phyloP scores from a whole-genome alignment of 2,797 vertebrate genomes.

The Sebastes oblongus region DNA sequence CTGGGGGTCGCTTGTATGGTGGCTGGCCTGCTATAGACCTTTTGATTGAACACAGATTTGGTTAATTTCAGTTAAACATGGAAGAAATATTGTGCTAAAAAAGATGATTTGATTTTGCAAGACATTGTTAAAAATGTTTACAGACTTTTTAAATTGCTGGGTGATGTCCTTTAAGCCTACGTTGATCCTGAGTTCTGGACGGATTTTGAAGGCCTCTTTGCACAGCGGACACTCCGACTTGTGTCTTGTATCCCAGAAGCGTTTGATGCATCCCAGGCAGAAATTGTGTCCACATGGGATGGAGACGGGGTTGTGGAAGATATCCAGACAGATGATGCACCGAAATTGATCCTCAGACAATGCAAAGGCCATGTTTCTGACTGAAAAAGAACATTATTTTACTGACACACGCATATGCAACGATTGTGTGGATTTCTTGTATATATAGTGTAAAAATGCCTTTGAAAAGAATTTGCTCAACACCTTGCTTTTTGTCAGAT shows the following conservation, averaged over 20 bases:
- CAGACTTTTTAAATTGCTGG: slow-evolving; percentile 35
- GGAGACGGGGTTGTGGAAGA: slow-evolving; percentile 57
- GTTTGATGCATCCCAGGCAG: slow-evolving; percentile 59
- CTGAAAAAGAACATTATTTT: background rate
- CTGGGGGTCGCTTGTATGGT: background rate
- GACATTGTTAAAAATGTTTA: background rate
- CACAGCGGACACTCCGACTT: slow-evolving; percentile 61
- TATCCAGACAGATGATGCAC: slow-evolving; percentile 66
- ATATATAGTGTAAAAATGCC: background rate
- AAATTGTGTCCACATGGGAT: slow-evolving; percentile 71
- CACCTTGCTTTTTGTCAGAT: background rate
- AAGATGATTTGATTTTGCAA: background rate
- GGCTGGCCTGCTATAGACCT: slow-evolving; percentile 28
- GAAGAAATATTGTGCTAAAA: background rate
- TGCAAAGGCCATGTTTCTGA: slow-evolving; percentile 34
- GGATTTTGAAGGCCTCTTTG: slow-evolving; percentile 50
- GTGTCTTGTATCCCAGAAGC: slow-evolving; percentile 36
- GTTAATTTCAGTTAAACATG: background rate
- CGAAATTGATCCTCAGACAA: slow-evolving; percentile 56
- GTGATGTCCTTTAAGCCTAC: slow-evolving; percentile 44
- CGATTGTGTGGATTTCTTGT: background rate
- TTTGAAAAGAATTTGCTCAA: background rate
- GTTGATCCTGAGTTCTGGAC: slow-evolving; percentile 60
- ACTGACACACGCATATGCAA: background rate
- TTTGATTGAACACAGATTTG: background rate